Evolutionary conservation across 2,797 vertebrate genomes (phyloP), one percentile per base, ranked within the genome.

Genomic region (Selene dorsalis): DNA sequence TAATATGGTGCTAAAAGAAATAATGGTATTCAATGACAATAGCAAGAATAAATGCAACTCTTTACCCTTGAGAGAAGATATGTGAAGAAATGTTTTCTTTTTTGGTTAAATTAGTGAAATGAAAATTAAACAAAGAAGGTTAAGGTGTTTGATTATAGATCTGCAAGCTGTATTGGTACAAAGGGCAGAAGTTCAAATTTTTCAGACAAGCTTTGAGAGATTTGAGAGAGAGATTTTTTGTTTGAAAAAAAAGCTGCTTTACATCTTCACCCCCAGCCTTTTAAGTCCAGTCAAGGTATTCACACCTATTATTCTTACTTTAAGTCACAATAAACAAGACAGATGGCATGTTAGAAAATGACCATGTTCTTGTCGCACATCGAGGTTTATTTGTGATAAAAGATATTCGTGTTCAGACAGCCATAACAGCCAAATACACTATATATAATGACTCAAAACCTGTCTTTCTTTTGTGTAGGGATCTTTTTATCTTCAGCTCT

Each of bases 401-500:
- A 80, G 14, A 70, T 63, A 75, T 56, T 18, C 10, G 24, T 82
- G 67, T 41, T 55, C 43, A 79, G 76, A 58, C 57, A 70, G 57
- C 57, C 28, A 67, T 83, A 78, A 71, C 38, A 39, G 48, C 53
- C 67, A 68, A n/a, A 80, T 77, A 74, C 83, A 75, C 52, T 17
- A 59, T 75, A 83, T 84, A 81, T 84, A 87, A 87, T 85, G 82
- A 88, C 82, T 88, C 84, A 84, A 82, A 73, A 73, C 57, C 83
- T 59, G 56, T 50, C 58, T 55, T 30, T 67, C 35, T 67, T 62
- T 88, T 89, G 82, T 86, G 79, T 65, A 83, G 77, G 74, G 73
- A 77, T 86, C 68, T 79, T 84, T 91, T 88, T 88, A 85, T 90
- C 77, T 70, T 72, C 80, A 77, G 77, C 88, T 88, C 87, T 90